These are phyloP conservation scores for Shargacucullia verbasci DNA, from an alignment of 2,888 invertebrate genomes.

Conservation along the genomic window DNA sequence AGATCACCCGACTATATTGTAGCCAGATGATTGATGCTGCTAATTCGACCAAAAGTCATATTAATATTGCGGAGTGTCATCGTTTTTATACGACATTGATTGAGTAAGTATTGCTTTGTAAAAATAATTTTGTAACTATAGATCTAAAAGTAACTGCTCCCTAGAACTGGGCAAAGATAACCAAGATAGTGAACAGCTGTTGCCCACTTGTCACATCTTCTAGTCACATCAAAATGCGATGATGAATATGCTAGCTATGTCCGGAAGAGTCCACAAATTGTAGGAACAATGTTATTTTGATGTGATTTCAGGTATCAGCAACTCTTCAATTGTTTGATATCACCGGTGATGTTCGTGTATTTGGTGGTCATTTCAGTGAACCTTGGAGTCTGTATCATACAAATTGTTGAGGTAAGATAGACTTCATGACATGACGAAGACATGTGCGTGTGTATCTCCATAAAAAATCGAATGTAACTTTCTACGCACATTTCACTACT, in stretches of 20 bases:
- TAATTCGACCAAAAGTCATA: constrained; percentile 53
- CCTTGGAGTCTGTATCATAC: constrained; percentile 74
- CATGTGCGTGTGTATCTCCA: too few species aligned
- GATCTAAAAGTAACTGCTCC: background rate
- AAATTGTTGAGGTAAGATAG: constrained; percentile 70
- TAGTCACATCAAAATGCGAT: too few species aligned
- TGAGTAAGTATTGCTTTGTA: constrained; percentile 55
- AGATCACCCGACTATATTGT: constrained; percentile 65
- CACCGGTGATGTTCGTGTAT: constrained; percentile 76
- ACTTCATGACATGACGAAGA: background rate
- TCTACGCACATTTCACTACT: too few species aligned
- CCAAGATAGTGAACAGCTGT: too few species aligned
- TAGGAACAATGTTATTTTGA: too few species aligned
- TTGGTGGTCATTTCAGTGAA: constrained; percentile 72
- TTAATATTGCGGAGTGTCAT: constrained; percentile 71
- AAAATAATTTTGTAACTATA: background rate
- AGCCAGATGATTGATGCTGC: constrained; percentile 52
- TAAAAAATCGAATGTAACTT: too few species aligned
- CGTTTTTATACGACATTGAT: constrained; percentile 64
- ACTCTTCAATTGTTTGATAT: constrained; percentile 70
- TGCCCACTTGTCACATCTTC: too few species aligned
- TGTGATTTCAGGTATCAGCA: constrained; percentile 66
- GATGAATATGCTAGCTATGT: too few species aligned
- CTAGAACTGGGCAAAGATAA: too few species aligned
- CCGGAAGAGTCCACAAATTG: too few species aligned